Percentiles rank a stretch among this genome's conserved stretches.
These are phyloP conservation scores for Gymnopithys bicolor DNA, from an alignment of 2,797 vertebrate genomes.

Conservation along the genomic window DNA sequence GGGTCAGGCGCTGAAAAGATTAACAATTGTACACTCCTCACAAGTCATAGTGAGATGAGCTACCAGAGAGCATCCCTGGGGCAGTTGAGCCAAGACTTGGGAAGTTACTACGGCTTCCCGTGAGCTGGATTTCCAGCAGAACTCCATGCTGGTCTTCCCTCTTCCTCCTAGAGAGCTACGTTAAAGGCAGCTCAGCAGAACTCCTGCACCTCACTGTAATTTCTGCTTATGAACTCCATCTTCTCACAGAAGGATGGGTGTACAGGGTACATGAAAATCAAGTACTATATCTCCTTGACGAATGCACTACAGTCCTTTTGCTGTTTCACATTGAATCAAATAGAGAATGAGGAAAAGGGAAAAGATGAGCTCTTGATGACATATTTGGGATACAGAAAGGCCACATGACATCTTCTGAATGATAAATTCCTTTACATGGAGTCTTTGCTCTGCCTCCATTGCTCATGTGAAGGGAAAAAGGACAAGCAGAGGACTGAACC, in stretches of 20 bases:
- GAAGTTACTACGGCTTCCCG: constrained; percentile 49
- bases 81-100: constrained; percentile 13
- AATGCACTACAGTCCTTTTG: constrained; percentile 6
- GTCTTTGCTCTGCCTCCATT: constrained; percentile 46
- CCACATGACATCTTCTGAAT: constrained; percentile 62
- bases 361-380: constrained; percentile 48
- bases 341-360: background rate
- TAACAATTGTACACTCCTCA: background rate
- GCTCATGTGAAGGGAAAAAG: constrained; percentile 5
- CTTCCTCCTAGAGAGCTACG: background rate
- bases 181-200: constrained; percentile 2
- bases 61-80: background rate
- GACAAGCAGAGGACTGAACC: constrained; percentile 32
- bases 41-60: background rate
- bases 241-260: background rate
- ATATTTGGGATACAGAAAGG: constrained; percentile 54
- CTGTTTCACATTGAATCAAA: constrained; percentile 40
- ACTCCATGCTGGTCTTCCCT: background rate
- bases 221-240: constrained; percentile 27
- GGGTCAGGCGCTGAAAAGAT: constrained; percentile 14
- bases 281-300: background rate
- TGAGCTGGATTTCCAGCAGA: constrained; percentile 34
- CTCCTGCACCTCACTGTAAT: constrained; percentile 20
- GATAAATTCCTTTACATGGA: constrained; percentile 36
- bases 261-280: constrained; percentile 3